Evolutionary conservation across 2,113 vertebrate genomes (phyloP).

Genomic region (Prinia subflava): DNA sequence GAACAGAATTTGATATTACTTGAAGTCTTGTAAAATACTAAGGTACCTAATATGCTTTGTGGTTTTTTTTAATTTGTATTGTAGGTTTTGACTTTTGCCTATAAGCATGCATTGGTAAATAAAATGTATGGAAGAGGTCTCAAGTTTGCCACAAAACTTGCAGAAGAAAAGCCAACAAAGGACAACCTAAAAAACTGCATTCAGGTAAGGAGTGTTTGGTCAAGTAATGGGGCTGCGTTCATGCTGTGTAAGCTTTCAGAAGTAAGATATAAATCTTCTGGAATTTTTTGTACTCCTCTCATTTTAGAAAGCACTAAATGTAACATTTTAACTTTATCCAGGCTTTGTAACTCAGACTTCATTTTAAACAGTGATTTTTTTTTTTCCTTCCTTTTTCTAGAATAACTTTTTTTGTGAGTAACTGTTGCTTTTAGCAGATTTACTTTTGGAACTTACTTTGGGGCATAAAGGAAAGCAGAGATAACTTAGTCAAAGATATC

Average conservation of each 20-base stretch:
- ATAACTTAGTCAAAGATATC: not conserved
- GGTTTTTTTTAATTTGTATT: not conserved
- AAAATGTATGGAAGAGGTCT: conserved; percentile 95
- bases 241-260: not conserved
- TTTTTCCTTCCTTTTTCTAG: not conserved
- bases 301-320: not conserved
- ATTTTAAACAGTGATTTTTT: not conserved
- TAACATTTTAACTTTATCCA: not conserved
- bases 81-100: conserved; percentile 94
- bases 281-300: not conserved
- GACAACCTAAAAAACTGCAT: conserved; percentile 97
- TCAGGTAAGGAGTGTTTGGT: conserved; percentile 77
- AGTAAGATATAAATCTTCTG: not conserved
- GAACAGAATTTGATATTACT: not conserved
- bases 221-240: not conserved
- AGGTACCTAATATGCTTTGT: not conserved
- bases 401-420: not conserved
- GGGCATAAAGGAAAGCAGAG: not conserved
- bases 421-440: not conserved
- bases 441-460: not conserved
- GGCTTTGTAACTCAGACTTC: not conserved
- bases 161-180: conserved; percentile 95
- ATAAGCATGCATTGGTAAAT: conserved; percentile 93
- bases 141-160: conserved; percentile 92
- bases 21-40: not conserved